Percentiles rank a stretch among this genome's conserved stretches.
These are phyloP conservation scores for Patella depressa DNA, from an alignment of 2,888 invertebrate genomes.

Conservation along the genomic window DNA sequence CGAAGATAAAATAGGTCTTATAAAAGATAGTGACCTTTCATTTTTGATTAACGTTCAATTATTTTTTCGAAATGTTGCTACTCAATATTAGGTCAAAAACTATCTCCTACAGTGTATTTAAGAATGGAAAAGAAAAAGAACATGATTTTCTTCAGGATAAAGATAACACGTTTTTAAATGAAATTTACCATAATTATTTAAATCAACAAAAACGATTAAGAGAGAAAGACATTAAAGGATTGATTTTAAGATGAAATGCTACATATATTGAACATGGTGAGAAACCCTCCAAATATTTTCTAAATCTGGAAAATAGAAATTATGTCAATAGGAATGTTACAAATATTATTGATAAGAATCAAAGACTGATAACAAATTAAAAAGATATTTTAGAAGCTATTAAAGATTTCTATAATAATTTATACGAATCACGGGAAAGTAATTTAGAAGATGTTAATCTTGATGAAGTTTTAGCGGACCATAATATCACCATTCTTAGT, in stretches of 20 bases:
- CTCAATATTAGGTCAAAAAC: too few species aligned
- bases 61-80: too few species aligned
- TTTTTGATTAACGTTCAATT: too few species aligned
- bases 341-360: not conserved
- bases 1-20: too few species aligned
- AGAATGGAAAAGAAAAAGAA: too few species aligned
- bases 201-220: not conserved
- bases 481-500: not conserved
- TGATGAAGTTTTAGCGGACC: not conserved
- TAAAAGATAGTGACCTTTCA: too few species aligned
- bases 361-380: too few species aligned
- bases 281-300: not conserved
- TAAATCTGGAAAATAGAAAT: not conserved
- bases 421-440: not conserved
- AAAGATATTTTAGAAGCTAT: not conserved
- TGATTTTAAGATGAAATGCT: not conserved
- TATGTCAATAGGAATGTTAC: slow-evolving; percentile 1
- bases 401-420: not conserved
- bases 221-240: not conserved
- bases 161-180: too few species aligned
- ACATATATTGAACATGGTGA: slow-evolving; percentile 1
- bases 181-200: not conserved
- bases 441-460: not conserved
- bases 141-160: too few species aligned
- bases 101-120: too few species aligned